Evolutionary conservation across 2,888 invertebrate genomes (phyloP).

Genomic region (Onchidella celtica): DNA sequence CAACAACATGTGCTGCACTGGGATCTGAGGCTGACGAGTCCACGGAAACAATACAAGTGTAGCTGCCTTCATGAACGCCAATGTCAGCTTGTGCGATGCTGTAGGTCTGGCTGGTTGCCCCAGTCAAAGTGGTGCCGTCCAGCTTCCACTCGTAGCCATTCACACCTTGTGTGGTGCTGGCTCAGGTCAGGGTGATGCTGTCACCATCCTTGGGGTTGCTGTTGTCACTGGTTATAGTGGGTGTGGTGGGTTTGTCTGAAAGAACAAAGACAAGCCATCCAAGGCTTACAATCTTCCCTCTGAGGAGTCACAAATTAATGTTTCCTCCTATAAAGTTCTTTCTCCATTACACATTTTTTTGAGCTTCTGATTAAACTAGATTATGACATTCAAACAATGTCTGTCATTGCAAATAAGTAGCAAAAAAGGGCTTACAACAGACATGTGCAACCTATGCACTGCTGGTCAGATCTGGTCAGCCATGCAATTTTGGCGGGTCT

Average conservation of each 20-base stretch:
- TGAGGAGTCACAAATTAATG: too few species aligned
- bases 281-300: too few species aligned
- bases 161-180: background rate
- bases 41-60: background rate
- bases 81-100: background rate
- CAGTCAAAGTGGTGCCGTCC: background rate
- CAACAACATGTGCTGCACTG: background rate
- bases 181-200: background rate
- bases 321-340: too few species aligned
- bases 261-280: background rate
- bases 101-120: background rate
- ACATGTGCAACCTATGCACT: too few species aligned
- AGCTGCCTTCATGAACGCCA: background rate
- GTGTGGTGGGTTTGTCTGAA: background rate
- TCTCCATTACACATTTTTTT: too few species aligned
- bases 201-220: background rate
- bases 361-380: background rate
- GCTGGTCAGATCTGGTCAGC: too few species aligned
- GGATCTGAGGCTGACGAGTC: background rate
- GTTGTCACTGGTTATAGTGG: background rate
- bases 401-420: too few species aligned
- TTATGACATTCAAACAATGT: background rate
- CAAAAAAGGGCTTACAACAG: too few species aligned
- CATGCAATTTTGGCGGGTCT: too few species aligned
- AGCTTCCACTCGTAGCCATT: background rate